Evolutionary conservation across 1,140 invertebrate genomes (phyloP).

Genomic region (Lordiphosa collinella): DNA sequence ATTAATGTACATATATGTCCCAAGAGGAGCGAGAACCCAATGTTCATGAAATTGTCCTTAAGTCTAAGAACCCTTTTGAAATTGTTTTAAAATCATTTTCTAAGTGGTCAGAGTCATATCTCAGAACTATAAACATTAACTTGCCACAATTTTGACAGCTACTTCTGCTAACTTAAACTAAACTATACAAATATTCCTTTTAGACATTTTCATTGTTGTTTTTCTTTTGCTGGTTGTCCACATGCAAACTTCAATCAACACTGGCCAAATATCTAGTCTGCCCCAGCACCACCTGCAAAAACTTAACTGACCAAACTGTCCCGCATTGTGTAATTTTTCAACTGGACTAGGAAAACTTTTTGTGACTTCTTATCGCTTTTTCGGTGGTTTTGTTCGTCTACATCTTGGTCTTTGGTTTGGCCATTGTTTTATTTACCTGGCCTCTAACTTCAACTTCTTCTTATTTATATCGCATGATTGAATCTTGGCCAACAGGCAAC

Average conservation of each 20-base stretch:
- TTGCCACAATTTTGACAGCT: too few species aligned
- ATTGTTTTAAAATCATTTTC: too few species aligned
- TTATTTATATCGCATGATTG: conserved; percentile 77
- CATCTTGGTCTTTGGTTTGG: conserved; percentile 41
- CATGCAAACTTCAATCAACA: conserved; percentile 75
- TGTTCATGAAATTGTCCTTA: too few species aligned
- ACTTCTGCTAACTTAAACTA: too few species aligned
- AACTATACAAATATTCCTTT: too few species aligned
- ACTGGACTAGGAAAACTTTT: conserved; percentile 55
- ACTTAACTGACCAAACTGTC: conserved; percentile 59
- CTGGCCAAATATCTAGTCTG: conserved; percentile 51
- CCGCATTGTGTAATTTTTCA: conserved; percentile 77
- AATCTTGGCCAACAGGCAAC: conserved; percentile 75
- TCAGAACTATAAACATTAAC: too few species aligned
- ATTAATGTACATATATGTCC: too few species aligned
- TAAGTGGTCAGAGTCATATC: too few species aligned
- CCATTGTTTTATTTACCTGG: conserved; percentile 76
- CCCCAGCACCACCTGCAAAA: conserved; percentile 21
- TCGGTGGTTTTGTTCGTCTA: conserved; percentile 29
- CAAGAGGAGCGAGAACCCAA: too few species aligned
- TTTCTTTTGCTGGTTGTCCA: conserved; percentile 29
- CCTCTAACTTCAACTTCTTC: conserved; percentile 21
- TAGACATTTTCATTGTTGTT: not conserved
- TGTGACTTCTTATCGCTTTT: conserved; percentile 71
- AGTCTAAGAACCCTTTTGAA: too few species aligned